Conservation (phyloP, 2,797 vertebrate genomes). For the Aphelocoma californica region DNA sequence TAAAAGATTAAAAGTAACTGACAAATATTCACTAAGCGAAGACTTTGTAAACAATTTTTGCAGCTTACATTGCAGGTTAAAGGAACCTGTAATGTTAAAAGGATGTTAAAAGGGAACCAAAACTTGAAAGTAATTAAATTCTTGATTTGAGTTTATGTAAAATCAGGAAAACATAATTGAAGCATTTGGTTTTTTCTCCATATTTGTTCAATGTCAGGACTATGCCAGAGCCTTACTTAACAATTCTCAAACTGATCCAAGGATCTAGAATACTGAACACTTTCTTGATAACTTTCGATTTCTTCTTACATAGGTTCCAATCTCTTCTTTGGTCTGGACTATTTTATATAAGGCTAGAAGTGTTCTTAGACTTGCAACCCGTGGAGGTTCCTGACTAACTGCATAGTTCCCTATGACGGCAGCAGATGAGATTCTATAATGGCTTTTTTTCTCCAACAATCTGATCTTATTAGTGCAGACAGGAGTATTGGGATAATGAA, state of each 20-base stretch:
- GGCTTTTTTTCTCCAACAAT: neutral
- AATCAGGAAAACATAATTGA: neutral
- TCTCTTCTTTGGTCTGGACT: neutral
- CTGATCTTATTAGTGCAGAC: neutral
- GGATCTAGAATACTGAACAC: neutral
- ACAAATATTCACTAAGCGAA: neutral
- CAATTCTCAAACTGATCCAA: neutral
- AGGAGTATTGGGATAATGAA: neutral
- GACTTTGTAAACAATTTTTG: neutral
- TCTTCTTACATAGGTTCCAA: neutral
- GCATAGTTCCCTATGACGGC: neutral
- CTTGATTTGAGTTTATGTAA: neutral
- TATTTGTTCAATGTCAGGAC: neutral
- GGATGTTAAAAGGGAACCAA: neutral
- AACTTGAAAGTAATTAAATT: neutral
- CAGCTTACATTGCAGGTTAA: neutral
- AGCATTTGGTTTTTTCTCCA: fast-evolving
- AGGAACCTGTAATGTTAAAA: neutral
- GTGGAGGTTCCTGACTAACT: neutral
- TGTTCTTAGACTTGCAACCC: neutral
- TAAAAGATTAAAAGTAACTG: neutral
- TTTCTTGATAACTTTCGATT: neutral
- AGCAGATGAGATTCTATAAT: neutral
- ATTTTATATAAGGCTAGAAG: neutral
- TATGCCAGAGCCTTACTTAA: neutral